These are phyloP conservation scores for Buphagus erythrorhynchus DNA, from an alignment of 2,797 vertebrate genomes.

Conservation along the genomic window DNA sequence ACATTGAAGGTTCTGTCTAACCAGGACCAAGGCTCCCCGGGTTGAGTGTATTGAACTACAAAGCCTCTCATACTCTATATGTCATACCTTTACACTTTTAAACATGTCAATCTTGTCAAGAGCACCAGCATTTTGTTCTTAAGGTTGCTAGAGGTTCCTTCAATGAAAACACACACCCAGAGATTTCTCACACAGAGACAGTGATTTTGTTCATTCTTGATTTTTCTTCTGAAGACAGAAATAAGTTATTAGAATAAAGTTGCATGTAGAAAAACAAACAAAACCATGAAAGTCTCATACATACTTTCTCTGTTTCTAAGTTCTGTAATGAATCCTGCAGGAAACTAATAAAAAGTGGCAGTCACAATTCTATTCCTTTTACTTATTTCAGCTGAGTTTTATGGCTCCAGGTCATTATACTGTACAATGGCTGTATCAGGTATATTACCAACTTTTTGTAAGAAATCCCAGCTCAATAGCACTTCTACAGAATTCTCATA, in stretches of 20 bases:
- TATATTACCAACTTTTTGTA: background rate
- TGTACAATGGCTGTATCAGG: background rate
- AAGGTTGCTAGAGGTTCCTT: background rate
- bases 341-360: background rate
- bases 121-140: background rate
- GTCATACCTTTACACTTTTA: background rate
- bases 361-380: background rate
- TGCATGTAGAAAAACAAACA: rapidly evolving
- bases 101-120: background rate
- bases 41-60: background rate
- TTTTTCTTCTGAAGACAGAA: background rate
- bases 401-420: background rate
- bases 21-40: background rate
- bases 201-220: background rate
- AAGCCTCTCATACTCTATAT: rapidly evolving
- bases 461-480: background rate
- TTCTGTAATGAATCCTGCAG: background rate
- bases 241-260: background rate
- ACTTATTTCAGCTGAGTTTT: background rate
- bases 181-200: background rate
- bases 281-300: background rate
- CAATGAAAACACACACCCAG: background rate
- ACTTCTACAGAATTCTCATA: background rate
- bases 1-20: background rate
- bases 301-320: background rate